Percentiles rank a stretch among this genome's conserved stretches.
phyloP scores from a whole-genome alignment of 2,113 vertebrate species.

The Romanogobio albipinnatus region DNA sequence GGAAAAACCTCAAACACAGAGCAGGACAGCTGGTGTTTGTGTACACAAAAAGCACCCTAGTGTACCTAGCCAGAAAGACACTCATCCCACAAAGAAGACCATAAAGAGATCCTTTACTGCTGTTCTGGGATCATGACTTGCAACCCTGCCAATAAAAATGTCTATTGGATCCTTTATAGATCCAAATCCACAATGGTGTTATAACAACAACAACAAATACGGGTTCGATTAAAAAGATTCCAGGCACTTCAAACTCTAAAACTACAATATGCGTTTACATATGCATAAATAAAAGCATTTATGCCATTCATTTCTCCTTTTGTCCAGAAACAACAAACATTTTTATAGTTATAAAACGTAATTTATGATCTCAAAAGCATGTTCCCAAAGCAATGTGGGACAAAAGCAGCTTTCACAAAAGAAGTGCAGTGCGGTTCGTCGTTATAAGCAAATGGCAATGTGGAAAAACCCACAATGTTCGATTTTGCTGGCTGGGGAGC shows the following conservation, averaged over 20 bases:
- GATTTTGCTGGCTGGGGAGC: conserved; percentile 12
- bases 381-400: background rate
- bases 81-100: conserved; percentile 48
- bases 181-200: background rate
- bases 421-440: background rate
- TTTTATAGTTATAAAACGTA: conserved; percentile 15
- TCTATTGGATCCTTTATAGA: background rate
- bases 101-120: conserved; percentile 21
- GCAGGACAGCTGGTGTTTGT: conserved; percentile 73
- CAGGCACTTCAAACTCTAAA: background rate
- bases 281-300: background rate
- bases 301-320: conserved; percentile 27
- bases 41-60: conserved; percentile 56
- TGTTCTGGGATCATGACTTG: conserved; percentile 8
- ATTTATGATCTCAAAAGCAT: conserved; percentile 24
- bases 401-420: conserved; percentile 30
- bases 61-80: conserved; percentile 70
- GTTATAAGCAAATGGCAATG: conserved; percentile 8
- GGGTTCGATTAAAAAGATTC: background rate
- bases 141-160: background rate
- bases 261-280: background rate
- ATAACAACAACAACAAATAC: background rate
- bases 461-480: conserved; percentile 25
- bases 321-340: background rate
- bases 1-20: conserved; percentile 59